phyloP scores from a whole-genome alignment of 2,797 vertebrate genomes.

The Sorex maritimensis region DNA sequence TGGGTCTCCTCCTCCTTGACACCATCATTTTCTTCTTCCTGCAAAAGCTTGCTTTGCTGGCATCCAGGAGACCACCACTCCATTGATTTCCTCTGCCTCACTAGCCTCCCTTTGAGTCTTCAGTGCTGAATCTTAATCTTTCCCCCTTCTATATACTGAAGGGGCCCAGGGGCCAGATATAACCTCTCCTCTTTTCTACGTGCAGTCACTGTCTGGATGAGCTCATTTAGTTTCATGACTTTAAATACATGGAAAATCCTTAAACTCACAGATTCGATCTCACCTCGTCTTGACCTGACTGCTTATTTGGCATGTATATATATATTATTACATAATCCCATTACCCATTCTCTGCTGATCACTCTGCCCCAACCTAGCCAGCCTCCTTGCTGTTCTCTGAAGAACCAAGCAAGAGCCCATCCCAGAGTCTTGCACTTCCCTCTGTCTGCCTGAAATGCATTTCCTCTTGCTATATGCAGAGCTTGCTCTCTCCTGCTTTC shows the following conservation, averaged over 20 bases:
- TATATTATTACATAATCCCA: too few species aligned
- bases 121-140: neutral
- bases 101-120: neutral
- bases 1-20: neutral
- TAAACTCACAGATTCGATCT: neutral
- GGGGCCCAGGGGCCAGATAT: too few species aligned
- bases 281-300: slow-evolving; percentile 2
- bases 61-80: neutral
- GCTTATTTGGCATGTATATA: neutral
- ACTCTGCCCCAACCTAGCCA: neutral
- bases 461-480: neutral
- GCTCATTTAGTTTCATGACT: neutral
- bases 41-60: neutral
- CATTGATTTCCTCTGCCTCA: neutral
- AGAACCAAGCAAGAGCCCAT: neutral
- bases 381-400: slow-evolving; percentile 17
- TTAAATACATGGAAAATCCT: neutral
- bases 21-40: slow-evolving; percentile 6
- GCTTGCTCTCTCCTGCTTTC: neutral
- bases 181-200: neutral
- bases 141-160: neutral
- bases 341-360: neutral
- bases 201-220: neutral
- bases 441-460: neutral
- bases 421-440: neutral